Evolutionary conservation across 2,797 vertebrate species (phyloP), one percentile per base, ranked within the genome.

Genomic region (Leucoraja ocellata): DNA sequence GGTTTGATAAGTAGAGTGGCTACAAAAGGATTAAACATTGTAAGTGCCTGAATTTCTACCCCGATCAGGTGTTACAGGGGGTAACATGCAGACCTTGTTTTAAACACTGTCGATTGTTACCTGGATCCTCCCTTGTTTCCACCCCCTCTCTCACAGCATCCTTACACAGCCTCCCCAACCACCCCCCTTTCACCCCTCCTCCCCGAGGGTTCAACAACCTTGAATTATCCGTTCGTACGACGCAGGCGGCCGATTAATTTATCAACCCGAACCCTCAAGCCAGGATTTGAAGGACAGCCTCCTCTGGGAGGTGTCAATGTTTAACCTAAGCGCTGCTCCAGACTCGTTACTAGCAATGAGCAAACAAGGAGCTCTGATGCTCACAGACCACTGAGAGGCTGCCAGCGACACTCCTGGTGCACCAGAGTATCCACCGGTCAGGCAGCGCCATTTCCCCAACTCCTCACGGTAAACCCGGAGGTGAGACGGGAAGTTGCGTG

Each of bases 301-400:
- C 71, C 93, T 71, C 23, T 13, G 90, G 76, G 93, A 91, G 76
- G 93, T 80, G 93, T 93, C 93, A 93, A 93, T 93, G 86, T 93
- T 93, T 93, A 93, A 93, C 93, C 83, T 76, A 74, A 92, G 54
- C 8, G 71, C 90, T 76, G 90, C 16, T 76, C 28, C 25, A 4
- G 10, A 28, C 36, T 28, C 25, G 76, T 91, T 39, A 76, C 71
- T 92, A 36, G 58, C 58, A n/a, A 54, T 92, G 36, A 92, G 39
- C 90, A 28, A 58, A 91, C 32, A 91, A 73, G 74, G 39, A 36
- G 25, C 25, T 25, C 90, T 16, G 76, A 76, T 76, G 23, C 36
- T 54, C 58, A 74, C 71, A 76, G 88, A 18, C n/a, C 21, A 46
- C 68, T 71, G 23, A 74, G 23, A 92, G 10, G 4, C 39, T 76